Conservation (phyloP, 2,113 vertebrate species). For the Tichodroma muraria region DNA sequence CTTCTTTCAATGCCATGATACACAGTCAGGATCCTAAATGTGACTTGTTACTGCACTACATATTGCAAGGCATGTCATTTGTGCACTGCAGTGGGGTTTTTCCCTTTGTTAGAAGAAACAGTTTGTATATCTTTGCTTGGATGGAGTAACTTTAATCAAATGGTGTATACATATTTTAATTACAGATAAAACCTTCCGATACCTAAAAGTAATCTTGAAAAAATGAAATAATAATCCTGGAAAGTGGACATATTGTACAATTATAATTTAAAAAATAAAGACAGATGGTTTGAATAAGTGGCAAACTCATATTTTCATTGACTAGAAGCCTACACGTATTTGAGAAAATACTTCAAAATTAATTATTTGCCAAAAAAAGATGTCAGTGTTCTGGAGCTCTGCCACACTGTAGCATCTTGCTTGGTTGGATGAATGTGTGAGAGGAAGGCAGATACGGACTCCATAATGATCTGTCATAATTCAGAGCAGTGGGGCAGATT, state of each 20-base stretch:
- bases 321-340: slow-evolving; percentile 43
- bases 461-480: not conserved
- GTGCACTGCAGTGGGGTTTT: not conserved
- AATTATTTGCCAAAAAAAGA: slow-evolving; percentile 62
- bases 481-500: not conserved
- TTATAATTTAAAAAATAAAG: slow-evolving; percentile 45
- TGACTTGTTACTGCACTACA: not conserved
- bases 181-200: not conserved
- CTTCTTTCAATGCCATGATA: not conserved
- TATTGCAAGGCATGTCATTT: not conserved
- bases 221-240: not conserved
- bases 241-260: slow-evolving; percentile 39
- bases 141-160: not conserved
- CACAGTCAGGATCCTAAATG: not conserved
- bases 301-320: slow-evolving; percentile 52
- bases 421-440: not conserved
- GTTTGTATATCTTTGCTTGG: not conserved
- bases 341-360: slow-evolving; percentile 52
- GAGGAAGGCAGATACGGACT: slow-evolving; percentile 23
- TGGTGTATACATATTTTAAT: not conserved
- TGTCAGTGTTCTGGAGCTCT: slow-evolving; percentile 41
- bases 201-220: not conserved
- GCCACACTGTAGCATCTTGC: slow-evolving; percentile 39
- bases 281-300: slow-evolving; percentile 48
- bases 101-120: not conserved